Evolutionary conservation across 2,797 vertebrate genomes (phyloP).

Genomic region (Phrynocephalus guinanensis): DNA sequence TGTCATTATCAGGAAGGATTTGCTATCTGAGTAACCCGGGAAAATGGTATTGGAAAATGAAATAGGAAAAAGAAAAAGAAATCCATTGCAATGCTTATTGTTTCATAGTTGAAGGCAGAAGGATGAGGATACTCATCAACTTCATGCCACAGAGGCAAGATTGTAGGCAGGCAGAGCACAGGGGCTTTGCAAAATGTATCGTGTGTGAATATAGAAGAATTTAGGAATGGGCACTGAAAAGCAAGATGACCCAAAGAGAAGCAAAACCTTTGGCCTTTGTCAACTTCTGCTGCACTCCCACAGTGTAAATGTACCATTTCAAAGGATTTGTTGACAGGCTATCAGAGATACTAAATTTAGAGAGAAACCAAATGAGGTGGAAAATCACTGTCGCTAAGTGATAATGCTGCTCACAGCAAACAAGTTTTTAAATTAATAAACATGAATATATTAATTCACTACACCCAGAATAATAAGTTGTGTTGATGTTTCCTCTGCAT

Average conservation of each 20-base stretch:
- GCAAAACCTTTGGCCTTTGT: neutral
- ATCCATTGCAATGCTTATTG: neutral
- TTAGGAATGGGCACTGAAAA: neutral
- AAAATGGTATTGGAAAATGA: neutral
- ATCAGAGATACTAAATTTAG: constrained; percentile 62
- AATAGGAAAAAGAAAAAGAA: neutral
- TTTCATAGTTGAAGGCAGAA: neutral
- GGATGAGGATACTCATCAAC: neutral
- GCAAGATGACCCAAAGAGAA: neutral
- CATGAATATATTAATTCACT: constrained; percentile 57
- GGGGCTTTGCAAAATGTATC: neutral
- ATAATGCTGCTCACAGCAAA: constrained; percentile 60
- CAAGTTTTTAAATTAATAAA: constrained; percentile 69
- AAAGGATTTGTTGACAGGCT: constrained; percentile 30
- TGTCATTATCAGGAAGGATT: neutral
- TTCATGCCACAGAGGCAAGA: neutral
- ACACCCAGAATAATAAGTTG: constrained; percentile 43
- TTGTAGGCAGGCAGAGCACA: fast-evolving
- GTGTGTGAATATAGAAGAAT: neutral
- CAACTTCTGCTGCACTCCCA: neutral
- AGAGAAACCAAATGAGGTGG: constrained; percentile 58
- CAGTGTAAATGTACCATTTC: constrained; percentile 27
- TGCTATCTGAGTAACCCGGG: fast-evolving
- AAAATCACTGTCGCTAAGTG: constrained; percentile 66
- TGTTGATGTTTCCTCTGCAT: constrained; percentile 43